Evolutionary conservation across 2,113 vertebrate genomes (phyloP).

Genomic region (Barbus barbus): DNA sequence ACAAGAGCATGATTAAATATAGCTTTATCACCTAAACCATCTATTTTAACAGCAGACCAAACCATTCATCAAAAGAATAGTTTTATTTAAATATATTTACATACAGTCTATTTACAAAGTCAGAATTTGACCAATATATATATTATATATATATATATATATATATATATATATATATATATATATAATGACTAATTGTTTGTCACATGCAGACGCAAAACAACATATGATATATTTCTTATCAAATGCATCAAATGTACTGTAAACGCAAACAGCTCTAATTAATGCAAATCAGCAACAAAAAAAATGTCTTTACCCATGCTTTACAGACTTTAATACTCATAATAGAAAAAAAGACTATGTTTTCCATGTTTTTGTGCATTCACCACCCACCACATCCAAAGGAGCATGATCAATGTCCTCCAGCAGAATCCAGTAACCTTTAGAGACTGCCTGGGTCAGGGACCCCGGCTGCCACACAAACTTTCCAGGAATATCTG

Average conservation of each 20-base stretch:
- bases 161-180: too few species aligned
- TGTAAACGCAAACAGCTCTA: neutral
- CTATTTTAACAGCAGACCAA: neutral
- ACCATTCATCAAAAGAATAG: neutral
- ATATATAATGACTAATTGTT: neutral
- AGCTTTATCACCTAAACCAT: neutral
- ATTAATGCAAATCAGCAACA: neutral
- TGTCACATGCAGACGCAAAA: neutral
- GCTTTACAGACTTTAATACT: neutral
- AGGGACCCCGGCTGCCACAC: conserved; percentile 93
- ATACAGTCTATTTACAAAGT: neutral
- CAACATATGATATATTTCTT: neutral
- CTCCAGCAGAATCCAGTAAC: conserved; percentile 93
- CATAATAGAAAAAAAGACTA: neutral
- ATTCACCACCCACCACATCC: conserved; percentile 84
- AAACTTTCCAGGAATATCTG: conserved; percentile 96
- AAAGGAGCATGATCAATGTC: conserved; percentile 96
- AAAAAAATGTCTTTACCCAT: neutral
- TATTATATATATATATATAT: too few species aligned
- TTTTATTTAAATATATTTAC: neutral
- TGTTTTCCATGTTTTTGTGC: neutral
- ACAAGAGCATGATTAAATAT: neutral
- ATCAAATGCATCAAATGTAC: too few species aligned
- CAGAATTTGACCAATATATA: too few species aligned
- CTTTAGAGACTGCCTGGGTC: conserved; percentile 89